Conservation (phyloP, 92 coral and sea anemone species). For the Palythoa grandis region DNA sequence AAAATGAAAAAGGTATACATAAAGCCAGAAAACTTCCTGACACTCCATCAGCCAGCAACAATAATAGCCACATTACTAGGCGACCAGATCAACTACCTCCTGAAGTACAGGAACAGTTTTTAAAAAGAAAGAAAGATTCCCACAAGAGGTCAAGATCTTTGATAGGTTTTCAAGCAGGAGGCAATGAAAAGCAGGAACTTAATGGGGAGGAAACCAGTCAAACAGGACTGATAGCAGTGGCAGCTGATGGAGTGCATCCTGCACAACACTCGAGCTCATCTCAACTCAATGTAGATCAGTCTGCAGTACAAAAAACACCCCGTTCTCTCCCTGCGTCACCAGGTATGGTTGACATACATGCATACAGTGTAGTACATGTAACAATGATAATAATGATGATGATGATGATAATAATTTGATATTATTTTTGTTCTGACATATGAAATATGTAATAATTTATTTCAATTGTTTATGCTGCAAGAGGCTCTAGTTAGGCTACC, state of each 20-base stretch:
- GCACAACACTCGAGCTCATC: background rate
- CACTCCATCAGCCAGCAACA: slow-evolving; percentile 74
- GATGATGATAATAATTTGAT: too few species aligned
- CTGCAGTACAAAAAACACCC: slow-evolving; percentile 11
- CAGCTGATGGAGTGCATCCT: background rate
- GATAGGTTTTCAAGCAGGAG: slow-evolving; percentile 67
- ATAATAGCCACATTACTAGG: slow-evolving; percentile 37
- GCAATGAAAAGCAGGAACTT: slow-evolving; percentile 40
- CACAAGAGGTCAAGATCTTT: slow-evolving; percentile 85
- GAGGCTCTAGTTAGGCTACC: too few species aligned
- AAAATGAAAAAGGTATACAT: slow-evolving; percentile 20
- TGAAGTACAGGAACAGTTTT: slow-evolving; percentile 80
- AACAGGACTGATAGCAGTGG: background rate
- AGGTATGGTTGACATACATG: slow-evolving; percentile 44
- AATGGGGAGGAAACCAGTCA: background rate
- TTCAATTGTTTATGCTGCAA: too few species aligned
- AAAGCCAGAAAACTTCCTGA: slow-evolving; percentile 80
- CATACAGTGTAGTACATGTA: too few species aligned
- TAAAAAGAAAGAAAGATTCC: slow-evolving; percentile 51
- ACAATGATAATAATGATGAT: too few species aligned
- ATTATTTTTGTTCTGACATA: too few species aligned
- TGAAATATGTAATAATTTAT: too few species aligned
- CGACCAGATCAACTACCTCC: slow-evolving; percentile 71
- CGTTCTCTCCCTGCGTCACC: slow-evolving; percentile 82
- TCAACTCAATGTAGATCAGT: slow-evolving; percentile 18